Evolutionary conservation across 2,888 invertebrate genomes (phyloP), one percentile per base, ranked within the genome.

Genomic region (Entomobrya multifasciata): DNA sequence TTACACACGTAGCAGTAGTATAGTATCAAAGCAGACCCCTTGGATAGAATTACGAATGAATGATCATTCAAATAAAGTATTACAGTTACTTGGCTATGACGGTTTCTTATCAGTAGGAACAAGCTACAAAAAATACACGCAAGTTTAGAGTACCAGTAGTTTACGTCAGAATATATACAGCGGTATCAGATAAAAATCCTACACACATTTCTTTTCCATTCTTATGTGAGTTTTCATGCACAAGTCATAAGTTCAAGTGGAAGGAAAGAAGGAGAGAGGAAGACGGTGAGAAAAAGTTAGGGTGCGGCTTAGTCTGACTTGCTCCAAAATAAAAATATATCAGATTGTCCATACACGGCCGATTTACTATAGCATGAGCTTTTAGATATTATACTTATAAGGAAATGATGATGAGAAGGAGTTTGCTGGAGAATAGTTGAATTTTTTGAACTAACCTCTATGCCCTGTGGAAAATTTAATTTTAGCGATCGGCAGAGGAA

Each of bases 191-290:
- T 72, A 49, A 72, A 72, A 27, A 41, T 17, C 44, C 44, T n/a
- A 36, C n/a, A 49, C 30, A 72, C 72, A 72, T 27, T 49, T 72
- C 27, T 1, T 27, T 30, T 72, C 30, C 52, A 44, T 22, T 47
- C 22, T 22, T 17, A 36, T 36, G 36, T 36, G 8, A 17, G 62
- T 25, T 15, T 70, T 57, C 25, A 83, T 65, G 41, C 77, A 62
- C 52, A 77, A 85, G 84, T 84, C 80, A 65, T 52, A 74, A 74
- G 80, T 80, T 86, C 72, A 72, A 86, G 79, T 85, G 72, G 74
- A 80, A 72, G 74, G 80, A 84, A 78, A 70, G 60, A 22, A 27
- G 41, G 27, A 76, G 62, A 72, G 72, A 72, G 27, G n/a, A 49
- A 41, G 72, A 72, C 65, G 74, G 65, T 65, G 78, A 86, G 70